phyloP scores from a whole-genome alignment of 2,113 vertebrate genomes.

The Cyanoramphus novaezelandiae region DNA sequence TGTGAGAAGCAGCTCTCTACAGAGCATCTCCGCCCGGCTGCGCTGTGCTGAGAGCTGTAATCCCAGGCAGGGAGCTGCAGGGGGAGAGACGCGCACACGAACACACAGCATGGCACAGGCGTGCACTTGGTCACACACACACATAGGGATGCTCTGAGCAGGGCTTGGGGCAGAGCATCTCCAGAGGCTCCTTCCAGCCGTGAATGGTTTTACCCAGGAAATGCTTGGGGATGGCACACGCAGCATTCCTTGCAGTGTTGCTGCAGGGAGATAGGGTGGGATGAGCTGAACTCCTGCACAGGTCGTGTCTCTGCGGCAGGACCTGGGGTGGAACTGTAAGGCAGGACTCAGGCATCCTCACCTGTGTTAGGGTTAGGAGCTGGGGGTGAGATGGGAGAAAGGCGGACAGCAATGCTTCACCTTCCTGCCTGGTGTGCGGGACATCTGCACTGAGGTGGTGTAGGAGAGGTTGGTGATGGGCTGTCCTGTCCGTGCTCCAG shows the following conservation, averaged over 20 bases:
- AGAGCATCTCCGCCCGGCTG: background rate
- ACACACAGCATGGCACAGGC: background rate
- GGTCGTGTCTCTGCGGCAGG: accelerated
- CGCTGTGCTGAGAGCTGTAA: background rate
- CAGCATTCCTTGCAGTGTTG: accelerated
- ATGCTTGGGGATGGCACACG: accelerated
- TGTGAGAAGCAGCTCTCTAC: background rate
- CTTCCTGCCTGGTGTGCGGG: background rate
- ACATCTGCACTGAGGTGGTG: background rate
- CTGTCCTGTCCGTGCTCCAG: background rate
- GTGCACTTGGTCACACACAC: background rate
- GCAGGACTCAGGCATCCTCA: background rate
- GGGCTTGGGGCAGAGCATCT: background rate
- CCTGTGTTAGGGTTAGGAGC: background rate
- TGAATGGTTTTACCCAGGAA: background rate
- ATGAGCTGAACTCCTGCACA: background rate
- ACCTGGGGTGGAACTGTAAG: background rate
- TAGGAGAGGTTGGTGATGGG: background rate
- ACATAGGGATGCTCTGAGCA: accelerated
- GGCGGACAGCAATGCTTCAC: accelerated
- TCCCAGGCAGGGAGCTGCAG: background rate
- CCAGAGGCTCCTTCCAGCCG: background rate
- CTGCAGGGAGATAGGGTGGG: background rate
- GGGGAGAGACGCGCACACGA: background rate
- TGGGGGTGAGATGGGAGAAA: background rate